A percentile compares a stretch with the other conserved stretches of the same genome.
These are phyloP conservation scores for Heteromormyrus szaboi DNA, from an alignment of 2,797 vertebrate genomes.

Conservation along the genomic window DNA sequence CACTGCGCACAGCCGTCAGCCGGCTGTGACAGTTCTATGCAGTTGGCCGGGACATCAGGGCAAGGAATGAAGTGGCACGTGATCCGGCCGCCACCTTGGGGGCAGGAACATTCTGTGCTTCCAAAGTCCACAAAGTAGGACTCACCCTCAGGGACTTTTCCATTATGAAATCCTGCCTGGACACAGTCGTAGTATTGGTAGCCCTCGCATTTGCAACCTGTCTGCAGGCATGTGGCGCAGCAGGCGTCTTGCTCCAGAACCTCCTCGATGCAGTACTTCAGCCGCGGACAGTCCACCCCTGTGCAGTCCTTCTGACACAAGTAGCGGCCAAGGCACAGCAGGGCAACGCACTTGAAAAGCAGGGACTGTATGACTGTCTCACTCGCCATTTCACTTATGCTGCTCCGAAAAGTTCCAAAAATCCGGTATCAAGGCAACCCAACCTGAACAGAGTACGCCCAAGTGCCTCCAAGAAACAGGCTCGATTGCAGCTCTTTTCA, in stretches of 20 bases:
- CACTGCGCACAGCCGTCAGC: conserved; percentile 79
- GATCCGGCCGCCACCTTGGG: conserved; percentile 79
- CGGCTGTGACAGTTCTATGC: conserved; percentile 73
- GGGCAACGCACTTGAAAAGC: conserved; percentile 40
- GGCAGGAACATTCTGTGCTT: conserved; percentile 90
- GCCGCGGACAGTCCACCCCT: conserved; percentile 62
- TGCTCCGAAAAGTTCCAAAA: background rate
- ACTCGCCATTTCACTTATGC: conserved; percentile 47
- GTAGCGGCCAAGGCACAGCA: conserved; percentile 36
- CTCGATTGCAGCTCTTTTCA: conserved; percentile 23
- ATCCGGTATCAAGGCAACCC: conserved; percentile 17
- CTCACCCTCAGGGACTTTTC: conserved; percentile 81
- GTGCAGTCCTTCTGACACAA: conserved; percentile 74
- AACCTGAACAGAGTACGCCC: conserved; percentile 12
- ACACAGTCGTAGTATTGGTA: conserved; percentile 94
- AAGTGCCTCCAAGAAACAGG: conserved; percentile 33
- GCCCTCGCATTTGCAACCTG: conserved; percentile 82
- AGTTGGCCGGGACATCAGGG: conserved; percentile 81
- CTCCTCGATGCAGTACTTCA: conserved; percentile 81
- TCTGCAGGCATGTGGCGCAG: conserved; percentile 74
- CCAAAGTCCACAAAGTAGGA: conserved; percentile 95
- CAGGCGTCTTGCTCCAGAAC: conserved; percentile 70
- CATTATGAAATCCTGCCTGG: conserved; percentile 78
- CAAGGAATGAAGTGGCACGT: conserved; percentile 90
- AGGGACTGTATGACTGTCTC: conserved; percentile 26